These are phyloP conservation scores for Calypte anna DNA, from an alignment of 2,113 vertebrate species.

Conservation along the genomic window DNA sequence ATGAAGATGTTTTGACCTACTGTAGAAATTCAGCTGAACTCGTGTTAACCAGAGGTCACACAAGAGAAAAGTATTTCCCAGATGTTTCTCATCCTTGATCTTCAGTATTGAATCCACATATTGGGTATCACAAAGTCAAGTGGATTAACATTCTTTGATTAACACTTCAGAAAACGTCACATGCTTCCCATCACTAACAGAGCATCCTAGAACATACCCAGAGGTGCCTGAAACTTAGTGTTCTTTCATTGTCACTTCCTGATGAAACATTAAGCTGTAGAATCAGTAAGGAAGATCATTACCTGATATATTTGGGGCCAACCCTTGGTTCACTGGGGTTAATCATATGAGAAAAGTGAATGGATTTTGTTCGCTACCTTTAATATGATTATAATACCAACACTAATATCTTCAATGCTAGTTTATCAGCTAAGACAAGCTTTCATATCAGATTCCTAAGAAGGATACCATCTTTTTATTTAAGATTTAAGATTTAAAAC, in stretches of 20 bases:
- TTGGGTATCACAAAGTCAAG: background rate
- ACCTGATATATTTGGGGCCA: background rate
- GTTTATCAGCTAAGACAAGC: background rate
- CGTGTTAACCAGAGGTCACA: background rate
- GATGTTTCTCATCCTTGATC: background rate
- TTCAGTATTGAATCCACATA: background rate
- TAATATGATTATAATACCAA: background rate
- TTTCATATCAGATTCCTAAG: background rate
- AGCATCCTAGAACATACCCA: background rate
- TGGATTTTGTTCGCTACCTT: background rate
- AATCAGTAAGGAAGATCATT: background rate
- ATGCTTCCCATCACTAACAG: background rate
- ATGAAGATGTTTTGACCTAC: conserved; percentile 1
- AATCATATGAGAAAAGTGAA: background rate
- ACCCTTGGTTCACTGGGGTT: background rate
- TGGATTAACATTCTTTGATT: background rate
- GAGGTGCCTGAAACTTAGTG: background rate
- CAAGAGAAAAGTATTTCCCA: background rate
- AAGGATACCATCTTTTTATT: background rate
- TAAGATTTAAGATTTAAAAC: background rate
- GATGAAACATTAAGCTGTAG: background rate
- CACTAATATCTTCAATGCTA: background rate
- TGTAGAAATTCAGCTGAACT: conserved; percentile 22
- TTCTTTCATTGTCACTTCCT: background rate
- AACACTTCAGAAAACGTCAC: background rate